phyloP scores from a whole-genome alignment of 2,888 invertebrate genomes.

The Salticus scenicus region DNA sequence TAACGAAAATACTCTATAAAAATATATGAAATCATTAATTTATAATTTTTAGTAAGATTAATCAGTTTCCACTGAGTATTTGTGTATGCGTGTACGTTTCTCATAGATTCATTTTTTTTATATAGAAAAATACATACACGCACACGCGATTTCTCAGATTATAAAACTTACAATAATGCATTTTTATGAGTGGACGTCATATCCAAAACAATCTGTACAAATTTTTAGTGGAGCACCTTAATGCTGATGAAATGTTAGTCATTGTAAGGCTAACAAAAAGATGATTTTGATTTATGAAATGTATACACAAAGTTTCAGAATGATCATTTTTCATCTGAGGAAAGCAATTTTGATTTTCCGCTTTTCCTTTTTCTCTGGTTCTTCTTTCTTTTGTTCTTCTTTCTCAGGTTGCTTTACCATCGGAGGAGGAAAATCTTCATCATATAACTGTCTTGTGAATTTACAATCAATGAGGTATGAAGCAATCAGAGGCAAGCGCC shows the following conservation, averaged over 20 bases:
- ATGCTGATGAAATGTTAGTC: neutral
- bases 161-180: no score
- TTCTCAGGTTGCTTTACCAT: constrained; percentile 51
- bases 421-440: constrained; percentile 66
- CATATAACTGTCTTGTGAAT: constrained; percentile 69
- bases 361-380: constrained; percentile 49
- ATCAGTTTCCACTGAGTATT: neutral
- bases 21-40: neutral
- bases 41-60: neutral
- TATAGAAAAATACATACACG: neutral
- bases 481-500: constrained; percentile 73
- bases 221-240: constrained; percentile 8
- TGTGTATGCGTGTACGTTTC: neutral
- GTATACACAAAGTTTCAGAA: neutral
- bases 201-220: neutral
- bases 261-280: neutral
- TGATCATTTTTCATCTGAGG: constrained; percentile 40
- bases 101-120: neutral
- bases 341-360: constrained; percentile 66
- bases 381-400: constrained; percentile 41
- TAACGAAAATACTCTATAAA: neutral
- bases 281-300: neutral
- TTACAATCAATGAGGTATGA: constrained; percentile 73
- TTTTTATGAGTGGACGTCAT: neutral
- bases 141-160: neutral